Base-by-base conservation (phyloP, 2,113 vertebrate species). In the Carlito syrichta region DNA sequence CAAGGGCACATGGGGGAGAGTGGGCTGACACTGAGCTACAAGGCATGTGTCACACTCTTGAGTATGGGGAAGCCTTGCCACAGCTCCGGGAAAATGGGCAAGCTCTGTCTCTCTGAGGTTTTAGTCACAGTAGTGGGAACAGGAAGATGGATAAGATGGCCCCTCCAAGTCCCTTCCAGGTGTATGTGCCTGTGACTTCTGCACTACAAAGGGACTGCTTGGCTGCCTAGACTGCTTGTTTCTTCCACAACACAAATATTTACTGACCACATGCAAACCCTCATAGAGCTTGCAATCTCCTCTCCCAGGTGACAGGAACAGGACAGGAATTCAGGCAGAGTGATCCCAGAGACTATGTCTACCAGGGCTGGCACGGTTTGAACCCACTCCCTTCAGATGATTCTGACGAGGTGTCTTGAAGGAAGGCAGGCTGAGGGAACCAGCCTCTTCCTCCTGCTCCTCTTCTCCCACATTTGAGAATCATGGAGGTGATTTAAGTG, bases 351-450 rank as follows among this genome's bases (percentile, higher is more conserved):
- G 38, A 50, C 27, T 1, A 20, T 30, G n/a, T 66, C 62, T 32
- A 4, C 32, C 30, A 35, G 69, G 58, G 52, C 40, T 38, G 17
- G 60, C 0, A 0, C 9, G 74, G 52, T 6, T 4, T 58, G 74
- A 48, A 66, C 62, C 45, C 32, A 23, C 13, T 23, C 38, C 63
- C 8, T 32, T 79, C 74, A 17, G 62, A 58, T 22, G 13, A n/a
- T 43, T 52, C 43, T 13, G 23, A 10, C 32, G 17, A 6, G 32
- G 30, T 69, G 3, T 30, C 60, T 35, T 58, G 74, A 54, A 66
- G 13, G 9, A 20, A 32, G 78, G 22, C 5, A 2, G 35, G 16
- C 30, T 1, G 0, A 17, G 5, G 56, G 25, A 14, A 19, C 43
- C 73, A 8, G 12, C 22, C 50, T 27, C 9, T 56, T 43, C 45